phyloP scores from a whole-genome alignment of 2,888 invertebrate species.

The Acronicta alni region DNA sequence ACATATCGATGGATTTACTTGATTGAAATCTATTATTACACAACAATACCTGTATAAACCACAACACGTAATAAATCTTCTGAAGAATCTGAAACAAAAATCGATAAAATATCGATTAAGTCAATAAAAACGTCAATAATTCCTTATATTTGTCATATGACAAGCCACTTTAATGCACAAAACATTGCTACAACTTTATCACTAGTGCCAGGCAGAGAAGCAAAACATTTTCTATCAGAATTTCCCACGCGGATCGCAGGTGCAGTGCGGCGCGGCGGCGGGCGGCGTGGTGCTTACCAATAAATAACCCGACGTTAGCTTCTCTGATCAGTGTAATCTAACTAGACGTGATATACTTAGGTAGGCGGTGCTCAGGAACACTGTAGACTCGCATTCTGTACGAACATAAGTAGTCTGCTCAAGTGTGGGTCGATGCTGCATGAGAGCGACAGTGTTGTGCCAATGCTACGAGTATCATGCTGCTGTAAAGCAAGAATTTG shows the following conservation, averaged over 20 bases:
- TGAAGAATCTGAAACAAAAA: too few relatives aligned
- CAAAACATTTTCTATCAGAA: constrained; percentile 57
- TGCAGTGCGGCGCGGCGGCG: constrained; percentile 54
- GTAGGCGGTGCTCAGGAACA: constrained; percentile 33
- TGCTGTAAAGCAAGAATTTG: constrained; percentile 14
- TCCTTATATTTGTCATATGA: not conserved
- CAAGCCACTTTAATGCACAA: constrained; percentile 10
- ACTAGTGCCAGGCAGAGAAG: constrained; percentile 31
- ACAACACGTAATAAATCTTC: too few relatives aligned
- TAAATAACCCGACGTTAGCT: constrained; percentile 68
- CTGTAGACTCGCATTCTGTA: constrained; percentile 5
- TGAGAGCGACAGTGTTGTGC: constrained; percentile 40
- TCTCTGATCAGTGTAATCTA: constrained; percentile 68
- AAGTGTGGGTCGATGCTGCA: constrained; percentile 39
- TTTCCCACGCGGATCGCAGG: constrained; percentile 62
- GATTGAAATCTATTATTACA: too few relatives aligned
- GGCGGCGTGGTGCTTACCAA: constrained; percentile 61
- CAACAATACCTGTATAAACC: too few relatives aligned
- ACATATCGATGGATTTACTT: too few relatives aligned
- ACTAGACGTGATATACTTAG: constrained; percentile 62
- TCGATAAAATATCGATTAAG: too few relatives aligned
- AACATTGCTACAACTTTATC: constrained; percentile 27
- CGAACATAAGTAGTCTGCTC: constrained; percentile 2
- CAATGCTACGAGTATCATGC: constrained; percentile 17
- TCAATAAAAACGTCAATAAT: not conserved